A percentile compares a stretch with the other conserved stretches of the same genome.
Evolutionary conservation across 2,113 vertebrate species (phyloP).

Genomic region (Tinamus guttatus): DNA sequence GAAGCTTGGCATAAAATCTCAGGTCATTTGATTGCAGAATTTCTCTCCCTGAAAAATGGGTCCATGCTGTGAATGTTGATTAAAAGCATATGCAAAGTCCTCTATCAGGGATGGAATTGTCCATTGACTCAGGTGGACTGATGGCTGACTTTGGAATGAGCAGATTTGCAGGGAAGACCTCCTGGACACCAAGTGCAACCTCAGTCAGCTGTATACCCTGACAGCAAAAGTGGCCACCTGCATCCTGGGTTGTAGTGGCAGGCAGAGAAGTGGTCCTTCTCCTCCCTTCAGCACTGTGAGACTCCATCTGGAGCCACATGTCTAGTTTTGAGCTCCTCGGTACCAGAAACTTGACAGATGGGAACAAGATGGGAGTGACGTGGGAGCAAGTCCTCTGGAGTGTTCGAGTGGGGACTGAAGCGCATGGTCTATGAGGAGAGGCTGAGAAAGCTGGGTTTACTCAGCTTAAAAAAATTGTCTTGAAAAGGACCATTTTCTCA

Average conservation of each 20-base stretch:
- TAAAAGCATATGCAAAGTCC: neutral
- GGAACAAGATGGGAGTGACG: neutral
- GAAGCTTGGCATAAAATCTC: neutral
- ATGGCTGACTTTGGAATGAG: neutral
- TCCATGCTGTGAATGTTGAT: neutral
- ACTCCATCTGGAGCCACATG: neutral
- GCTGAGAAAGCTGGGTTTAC: neutral
- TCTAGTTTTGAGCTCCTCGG: neutral
- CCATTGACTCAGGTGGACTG: neutral
- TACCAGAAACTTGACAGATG: too few species aligned
- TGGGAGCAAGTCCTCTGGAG: neutral
- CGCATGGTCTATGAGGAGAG: neutral
- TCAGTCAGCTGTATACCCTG: neutral
- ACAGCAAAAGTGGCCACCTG: neutral
- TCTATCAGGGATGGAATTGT: neutral
- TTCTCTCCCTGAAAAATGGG: neutral
- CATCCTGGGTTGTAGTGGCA: neutral
- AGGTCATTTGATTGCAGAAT: neutral
- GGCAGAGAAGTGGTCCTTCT: neutral
- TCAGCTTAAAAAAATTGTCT: neutral
- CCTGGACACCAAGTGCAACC: neutral
- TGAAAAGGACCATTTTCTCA: neutral
- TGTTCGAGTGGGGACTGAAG: neutral
- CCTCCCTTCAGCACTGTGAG: neutral
- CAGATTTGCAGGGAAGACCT: neutral